Evolutionary conservation across 1,140 invertebrate species (phyloP).

Genomic region (Papilio helenus): DNA sequence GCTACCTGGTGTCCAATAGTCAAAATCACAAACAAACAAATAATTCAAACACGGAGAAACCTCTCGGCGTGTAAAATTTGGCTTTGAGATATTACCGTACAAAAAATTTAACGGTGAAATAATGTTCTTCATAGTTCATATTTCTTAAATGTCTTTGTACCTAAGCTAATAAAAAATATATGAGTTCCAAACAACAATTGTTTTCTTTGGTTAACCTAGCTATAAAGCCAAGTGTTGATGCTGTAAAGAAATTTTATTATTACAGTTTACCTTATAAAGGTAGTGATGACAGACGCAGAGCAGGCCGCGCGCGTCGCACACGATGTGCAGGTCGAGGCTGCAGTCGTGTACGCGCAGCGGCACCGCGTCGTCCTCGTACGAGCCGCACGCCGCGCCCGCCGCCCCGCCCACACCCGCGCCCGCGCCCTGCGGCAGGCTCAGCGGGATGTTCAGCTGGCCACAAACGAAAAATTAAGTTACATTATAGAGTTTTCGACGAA

Average conservation of each 20-base stretch:
- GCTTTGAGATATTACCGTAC: no score
- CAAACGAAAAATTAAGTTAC: background rate
- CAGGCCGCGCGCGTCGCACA: constrained; percentile 87
- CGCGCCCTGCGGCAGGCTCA: constrained; percentile 89
- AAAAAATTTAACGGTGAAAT: no score
- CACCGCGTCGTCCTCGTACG: constrained; percentile 91
- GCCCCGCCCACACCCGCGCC: constrained; percentile 78
- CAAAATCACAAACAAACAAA: no score
- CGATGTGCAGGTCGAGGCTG: constrained; percentile 90
- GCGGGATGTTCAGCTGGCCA: constrained; percentile 90
- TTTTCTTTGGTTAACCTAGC: no score
- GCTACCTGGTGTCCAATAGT: no score
- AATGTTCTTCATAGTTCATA: no score
- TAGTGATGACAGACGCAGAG: constrained; percentile 94
- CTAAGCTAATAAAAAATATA: no score
- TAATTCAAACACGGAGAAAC: no score
- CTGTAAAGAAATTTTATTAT: background rate
- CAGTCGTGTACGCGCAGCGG: constrained; percentile 91
- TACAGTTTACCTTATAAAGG: constrained; percentile 86
- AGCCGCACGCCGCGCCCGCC: constrained; percentile 82
- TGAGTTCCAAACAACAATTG: no score
- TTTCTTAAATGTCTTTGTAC: no score
- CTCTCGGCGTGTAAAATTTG: no score
- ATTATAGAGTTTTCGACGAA: background rate
- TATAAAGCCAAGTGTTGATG: background rate